Percentiles rank a stretch among this genome's conserved stretches.
Evolutionary conservation across 2,113 vertebrate genomes (phyloP).

Genomic region (Labeo catla): DNA sequence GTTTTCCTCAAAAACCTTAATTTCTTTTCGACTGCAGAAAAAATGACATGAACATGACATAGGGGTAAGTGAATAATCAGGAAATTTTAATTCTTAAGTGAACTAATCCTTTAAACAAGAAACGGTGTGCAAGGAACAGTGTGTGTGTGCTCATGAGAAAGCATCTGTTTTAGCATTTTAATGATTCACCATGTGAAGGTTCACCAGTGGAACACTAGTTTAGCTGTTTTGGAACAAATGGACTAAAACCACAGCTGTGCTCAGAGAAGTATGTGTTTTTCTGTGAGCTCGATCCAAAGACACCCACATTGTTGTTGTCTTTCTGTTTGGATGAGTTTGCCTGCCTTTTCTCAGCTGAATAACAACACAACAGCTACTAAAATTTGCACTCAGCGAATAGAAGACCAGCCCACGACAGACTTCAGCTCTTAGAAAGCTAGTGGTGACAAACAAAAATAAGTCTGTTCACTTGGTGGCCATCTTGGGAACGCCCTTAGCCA

Average conservation of each 20-base stretch:
- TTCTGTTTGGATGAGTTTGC: neutral
- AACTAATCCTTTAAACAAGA: neutral
- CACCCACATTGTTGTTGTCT: conserved; percentile 6
- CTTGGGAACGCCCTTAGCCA: neutral
- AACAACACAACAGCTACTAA: neutral
- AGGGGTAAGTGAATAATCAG: too few relatives aligned
- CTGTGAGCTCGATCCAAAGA: neutral
- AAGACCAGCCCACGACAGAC: neutral
- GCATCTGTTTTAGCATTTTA: neutral
- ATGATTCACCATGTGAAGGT: neutral
- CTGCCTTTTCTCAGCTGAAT: neutral
- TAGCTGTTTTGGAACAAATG: neutral
- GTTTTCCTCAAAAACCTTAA: too few relatives aligned
- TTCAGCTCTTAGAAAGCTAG: neutral
- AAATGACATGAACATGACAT: too few relatives aligned
- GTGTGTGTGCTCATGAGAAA: neutral
- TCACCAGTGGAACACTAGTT: neutral
- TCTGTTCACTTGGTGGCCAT: neutral
- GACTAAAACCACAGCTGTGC: neutral
- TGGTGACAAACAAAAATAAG: neutral
- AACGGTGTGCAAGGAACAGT: neutral
- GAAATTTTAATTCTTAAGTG: too few relatives aligned
- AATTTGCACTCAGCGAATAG: neutral
- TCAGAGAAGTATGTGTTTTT: neutral
- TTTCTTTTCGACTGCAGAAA: too few relatives aligned